A percentile compares a stretch with the other conserved stretches of the same genome.
phyloP scores from a whole-genome alignment of 2,113 vertebrate species.

The Dromiciops gliroides region DNA sequence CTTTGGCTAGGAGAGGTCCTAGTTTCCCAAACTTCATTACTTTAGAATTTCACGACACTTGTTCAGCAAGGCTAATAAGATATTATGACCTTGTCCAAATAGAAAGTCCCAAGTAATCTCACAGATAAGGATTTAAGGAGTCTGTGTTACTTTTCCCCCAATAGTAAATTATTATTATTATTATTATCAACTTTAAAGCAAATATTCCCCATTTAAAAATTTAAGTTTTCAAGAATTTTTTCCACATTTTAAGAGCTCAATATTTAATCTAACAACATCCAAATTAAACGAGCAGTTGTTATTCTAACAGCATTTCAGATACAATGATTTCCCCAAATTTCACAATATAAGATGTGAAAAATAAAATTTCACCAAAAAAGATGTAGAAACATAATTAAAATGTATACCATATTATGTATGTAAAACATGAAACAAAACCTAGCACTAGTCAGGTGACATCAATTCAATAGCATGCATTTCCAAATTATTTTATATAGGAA shows the following conservation, averaged over 20 bases:
- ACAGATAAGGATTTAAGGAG: neutral
- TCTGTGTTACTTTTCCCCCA: neutral
- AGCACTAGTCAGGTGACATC: neutral
- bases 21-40: neutral
- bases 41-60: neutral
- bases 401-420: neutral
- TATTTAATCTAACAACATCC: too few relatives aligned
- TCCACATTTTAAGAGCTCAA: neutral
- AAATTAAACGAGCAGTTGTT: neutral
- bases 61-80: neutral
- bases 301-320: neutral
- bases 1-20: neutral
- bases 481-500: neutral
- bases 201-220: neutral
- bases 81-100: neutral
- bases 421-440: neutral
- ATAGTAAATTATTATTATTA: neutral
- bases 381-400: neutral
- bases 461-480: neutral
- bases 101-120: neutral
- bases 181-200: neutral
- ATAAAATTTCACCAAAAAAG: too few relatives aligned
- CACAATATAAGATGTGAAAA: too few relatives aligned
- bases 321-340: neutral
- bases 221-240: neutral